Percentiles rank a stretch among this genome's conserved stretches.
Evolutionary conservation across 2,113 vertebrate genomes (phyloP).

Genomic region (Hylia prasina): DNA sequence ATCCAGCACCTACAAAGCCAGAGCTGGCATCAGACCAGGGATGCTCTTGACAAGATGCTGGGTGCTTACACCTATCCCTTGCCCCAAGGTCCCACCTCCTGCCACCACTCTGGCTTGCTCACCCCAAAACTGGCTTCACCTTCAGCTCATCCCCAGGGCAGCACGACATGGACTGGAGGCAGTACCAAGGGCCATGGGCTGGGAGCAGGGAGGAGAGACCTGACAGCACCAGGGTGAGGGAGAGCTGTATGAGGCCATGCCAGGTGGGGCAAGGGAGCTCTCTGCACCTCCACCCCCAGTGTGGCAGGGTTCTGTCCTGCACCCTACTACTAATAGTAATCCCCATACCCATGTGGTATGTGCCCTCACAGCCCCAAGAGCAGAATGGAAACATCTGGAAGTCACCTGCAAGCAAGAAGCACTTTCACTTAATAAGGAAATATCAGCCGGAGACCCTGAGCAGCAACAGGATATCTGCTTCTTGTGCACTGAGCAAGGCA

Average conservation of each 20-base stretch:
- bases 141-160: background rate
- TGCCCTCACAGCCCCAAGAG: background rate
- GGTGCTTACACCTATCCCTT: background rate
- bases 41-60: background rate
- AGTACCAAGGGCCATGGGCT: background rate
- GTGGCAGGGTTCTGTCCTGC: background rate
- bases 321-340: background rate
- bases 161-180: background rate
- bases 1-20: background rate
- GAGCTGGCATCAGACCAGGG: background rate
- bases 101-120: background rate
- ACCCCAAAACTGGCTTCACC: background rate
- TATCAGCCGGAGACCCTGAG: slow-evolving; percentile 5
- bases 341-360: background rate
- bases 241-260: background rate
- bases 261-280: background rate
- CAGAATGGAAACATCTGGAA: slow-evolving; percentile 64
- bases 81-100: background rate
- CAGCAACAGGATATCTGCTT: slow-evolving; percentile 52
- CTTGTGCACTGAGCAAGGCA: background rate
- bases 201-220: background rate
- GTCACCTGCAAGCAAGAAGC: background rate
- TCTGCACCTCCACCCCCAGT: background rate
- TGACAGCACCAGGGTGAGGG: background rate
- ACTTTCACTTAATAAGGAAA: slow-evolving; percentile 62